Base-by-base conservation (phyloP, 1,140 invertebrate genomes). In the Anastatus disparis region DNA sequence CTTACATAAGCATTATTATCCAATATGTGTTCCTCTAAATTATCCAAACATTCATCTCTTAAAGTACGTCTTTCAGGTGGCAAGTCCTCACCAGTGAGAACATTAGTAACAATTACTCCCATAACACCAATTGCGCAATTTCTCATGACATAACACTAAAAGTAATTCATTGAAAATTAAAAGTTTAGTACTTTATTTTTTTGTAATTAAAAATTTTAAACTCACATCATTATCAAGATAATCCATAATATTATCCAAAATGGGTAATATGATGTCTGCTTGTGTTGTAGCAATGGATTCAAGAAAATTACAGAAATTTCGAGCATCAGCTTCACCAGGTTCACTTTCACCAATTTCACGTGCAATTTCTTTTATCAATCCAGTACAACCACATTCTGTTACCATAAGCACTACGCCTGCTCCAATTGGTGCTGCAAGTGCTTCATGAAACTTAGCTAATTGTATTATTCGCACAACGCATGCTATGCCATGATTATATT, bases 1-100 rank as follows among this genome's bases (percentile, higher is more conserved):
- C 95, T 87, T 1, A 96, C 94, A 79, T 93, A 95, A 3, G 94
- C 92, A 76, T 95, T 91, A 1, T 89, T 77, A 82, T 97, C 95
- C 73, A 92, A 89, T 50, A 96, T 89, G 79, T 96, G 95, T n/a
- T 94, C 91, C 78, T 93, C 87, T 3, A 96, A 82, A 73, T 88
- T 86, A 66, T 93, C 89, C 1, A 95, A 85, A 68, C 93, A 91
- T 74, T 92, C 89, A 77, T 94, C 90, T 2, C 93, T 87, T 48
- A 88, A 85, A 27, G 88, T 83, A 74, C 89, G 89, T 50, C 89
- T 84, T 70, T 91, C 90, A n/a, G 91, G 87, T 31, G 89, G 85
- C 10, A 95, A 82, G 29, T 91, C 87, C 74, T 94, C 93, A 40
- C 89, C 89, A 46, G 89, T 91, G 3, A 96, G 82, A 58, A 91